Conservation (phyloP, 2,888 invertebrate genomes). For the Agriopis leucophaearia region DNA sequence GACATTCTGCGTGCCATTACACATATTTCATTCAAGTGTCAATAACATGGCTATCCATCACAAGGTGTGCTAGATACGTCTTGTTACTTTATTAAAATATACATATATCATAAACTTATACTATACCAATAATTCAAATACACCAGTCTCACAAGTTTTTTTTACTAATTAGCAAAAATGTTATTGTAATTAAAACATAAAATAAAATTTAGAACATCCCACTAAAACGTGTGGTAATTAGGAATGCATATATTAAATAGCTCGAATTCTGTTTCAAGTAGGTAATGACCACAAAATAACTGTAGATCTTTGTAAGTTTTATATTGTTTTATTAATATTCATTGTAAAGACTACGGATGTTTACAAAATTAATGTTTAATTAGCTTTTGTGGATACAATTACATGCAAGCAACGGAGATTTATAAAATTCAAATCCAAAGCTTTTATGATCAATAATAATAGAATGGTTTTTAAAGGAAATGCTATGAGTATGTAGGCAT, state of each 20-base stretch:
- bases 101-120: constrained; percentile 12
- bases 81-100: constrained; percentile 8
- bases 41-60: constrained; percentile 11
- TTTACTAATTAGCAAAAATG: constrained; percentile 26
- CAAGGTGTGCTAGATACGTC: constrained; percentile 18
- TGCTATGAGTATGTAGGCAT: neutral
- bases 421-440: neutral
- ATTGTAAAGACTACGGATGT: constrained; percentile 1
- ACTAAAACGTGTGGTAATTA: constrained; percentile 27
- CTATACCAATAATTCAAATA: constrained; percentile 10
- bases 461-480: neutral
- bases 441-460: constrained; percentile 2
- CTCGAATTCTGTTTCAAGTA: constrained; percentile 15
- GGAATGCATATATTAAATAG: constrained; percentile 15
- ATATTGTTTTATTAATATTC: constrained; percentile 8
- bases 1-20: neutral
- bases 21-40: neutral
- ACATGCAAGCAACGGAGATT: neutral
- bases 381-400: neutral
- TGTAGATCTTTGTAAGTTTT: constrained; percentile 3
- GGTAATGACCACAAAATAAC: constrained; percentile 11
- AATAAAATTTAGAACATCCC: constrained; percentile 26
- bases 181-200: constrained; percentile 30
- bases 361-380: constrained; percentile 6
- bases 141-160: constrained; percentile 13